Evolutionary conservation across 2,888 invertebrate species (phyloP).

Genomic region (Apamea epomidion): DNA sequence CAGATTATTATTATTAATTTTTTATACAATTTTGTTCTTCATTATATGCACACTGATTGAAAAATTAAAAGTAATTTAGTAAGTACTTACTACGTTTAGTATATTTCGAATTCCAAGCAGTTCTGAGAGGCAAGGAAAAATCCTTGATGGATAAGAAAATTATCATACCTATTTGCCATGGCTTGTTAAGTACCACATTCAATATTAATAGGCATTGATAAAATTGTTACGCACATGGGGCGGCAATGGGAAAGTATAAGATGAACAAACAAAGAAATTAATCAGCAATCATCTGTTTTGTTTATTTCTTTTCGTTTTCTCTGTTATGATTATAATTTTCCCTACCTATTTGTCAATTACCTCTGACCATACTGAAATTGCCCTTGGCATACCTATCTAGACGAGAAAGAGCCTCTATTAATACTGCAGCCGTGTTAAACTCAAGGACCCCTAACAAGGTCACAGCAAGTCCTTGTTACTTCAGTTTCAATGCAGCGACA

Average conservation of each 20-base stretch:
- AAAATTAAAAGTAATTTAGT: neutral
- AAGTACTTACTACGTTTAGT: neutral
- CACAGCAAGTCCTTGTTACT: constrained; percentile 1
- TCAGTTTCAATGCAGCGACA: constrained; percentile 1
- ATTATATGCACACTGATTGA: too few relatives aligned
- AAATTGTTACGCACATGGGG: neutral
- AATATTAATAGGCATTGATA: too few relatives aligned
- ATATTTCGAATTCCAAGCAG: neutral
- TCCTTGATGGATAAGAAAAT: neutral
- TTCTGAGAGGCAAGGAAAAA: neutral
- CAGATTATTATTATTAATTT: too few relatives aligned
- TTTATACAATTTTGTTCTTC: too few relatives aligned
- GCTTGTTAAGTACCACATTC: too few relatives aligned
- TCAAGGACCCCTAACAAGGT: constrained; percentile 7
- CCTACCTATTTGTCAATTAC: neutral
- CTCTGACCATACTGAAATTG: neutral
- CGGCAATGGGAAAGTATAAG: neutral
- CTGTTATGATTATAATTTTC: neutral
- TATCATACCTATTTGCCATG: neutral
- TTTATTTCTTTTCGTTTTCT: neutral
- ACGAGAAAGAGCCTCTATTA: neutral
- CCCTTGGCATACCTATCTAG: neutral
- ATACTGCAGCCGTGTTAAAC: neutral
- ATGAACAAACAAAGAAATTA: neutral
- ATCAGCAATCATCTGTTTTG: neutral